Evolutionary conservation across 2,797 vertebrate species (phyloP), one percentile per base, ranked within the genome.

Genomic region (Neosilurus hyrtlii): DNA sequence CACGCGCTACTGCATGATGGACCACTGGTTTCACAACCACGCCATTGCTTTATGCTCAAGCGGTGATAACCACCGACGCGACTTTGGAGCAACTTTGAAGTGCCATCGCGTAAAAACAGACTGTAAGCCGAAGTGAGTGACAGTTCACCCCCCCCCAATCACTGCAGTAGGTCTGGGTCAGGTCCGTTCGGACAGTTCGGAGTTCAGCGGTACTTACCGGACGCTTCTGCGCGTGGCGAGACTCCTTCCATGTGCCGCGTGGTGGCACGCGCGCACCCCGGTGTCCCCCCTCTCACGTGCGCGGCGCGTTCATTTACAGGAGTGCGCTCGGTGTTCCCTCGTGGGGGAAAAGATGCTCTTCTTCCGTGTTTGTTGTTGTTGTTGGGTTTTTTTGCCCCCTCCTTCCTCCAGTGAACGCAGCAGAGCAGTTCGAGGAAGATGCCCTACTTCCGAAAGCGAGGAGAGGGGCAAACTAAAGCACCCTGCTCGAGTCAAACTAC

Each of bases 381-480:
- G 11, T 24, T 65, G n/a, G 12, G 18, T 30, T 78, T 66, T 63
- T 9, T 49, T 49, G 67, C 84, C 89, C 81, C 81, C 85, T 86
- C 89, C 90, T 88, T 90, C 93, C 90, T 93, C 94, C 92, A 89
- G 71, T 82, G 30, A 43, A 61, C 52, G 61, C 59, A 79, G 62
- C 37, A 30, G 22, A n/a, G 86, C 89, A 89, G 89, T 89, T 80
- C 57, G 73, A 79, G 89, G 88, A 89, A 89, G 86, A 87, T 92
- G 93, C 92, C 92, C 94, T 93, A 91, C 90, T 93, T 94, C 83
- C 91, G 83, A 88, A 88, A 84, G 85, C 61, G 67, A 71, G 26
- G 43, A 62, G 66, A 70, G 70, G 82, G 83, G 51, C 52, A 83
- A 84, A 15, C 68, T 51, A 57, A 62, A 59, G 22, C n/a, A 30